Conservation (phyloP, 2,888 invertebrate species). For the Cecidostiba fungosa region DNA sequence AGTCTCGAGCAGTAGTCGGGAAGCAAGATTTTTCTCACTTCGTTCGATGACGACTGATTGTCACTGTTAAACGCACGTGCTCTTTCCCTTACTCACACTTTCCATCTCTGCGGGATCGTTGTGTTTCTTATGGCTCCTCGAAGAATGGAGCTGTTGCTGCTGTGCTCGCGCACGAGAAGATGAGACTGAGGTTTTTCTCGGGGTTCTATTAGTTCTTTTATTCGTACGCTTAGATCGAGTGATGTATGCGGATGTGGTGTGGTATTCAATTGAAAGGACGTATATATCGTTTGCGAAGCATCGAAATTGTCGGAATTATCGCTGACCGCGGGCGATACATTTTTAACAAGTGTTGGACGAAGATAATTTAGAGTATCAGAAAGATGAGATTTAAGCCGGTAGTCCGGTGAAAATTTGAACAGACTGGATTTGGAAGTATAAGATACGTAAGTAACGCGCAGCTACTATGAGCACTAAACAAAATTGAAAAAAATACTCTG, state of each 20-base stretch:
- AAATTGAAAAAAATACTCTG: not conserved
- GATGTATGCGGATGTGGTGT: not conserved
- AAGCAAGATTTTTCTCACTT: slow-evolving; percentile 40
- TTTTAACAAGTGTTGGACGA: slow-evolving; percentile 5
- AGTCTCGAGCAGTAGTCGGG: not conserved
- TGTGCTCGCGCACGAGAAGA: slow-evolving; percentile 53
- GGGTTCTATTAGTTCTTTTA: slow-evolving; percentile 28
- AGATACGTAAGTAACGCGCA: not conserved
- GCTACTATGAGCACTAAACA: not conserved
- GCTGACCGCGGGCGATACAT: not conserved
- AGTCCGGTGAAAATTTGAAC: not conserved
- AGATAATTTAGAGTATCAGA: not conserved
- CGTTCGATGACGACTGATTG: slow-evolving; percentile 39
- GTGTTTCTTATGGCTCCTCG: not conserved
- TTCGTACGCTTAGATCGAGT: slow-evolving; percentile 6
- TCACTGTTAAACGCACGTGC: not conserved
- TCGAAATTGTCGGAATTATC: slow-evolving; percentile 50
- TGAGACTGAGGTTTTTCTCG: slow-evolving; percentile 62
- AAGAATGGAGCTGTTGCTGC: slow-evolving; percentile 1
- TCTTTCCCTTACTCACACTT: not conserved
- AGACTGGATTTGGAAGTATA: not conserved
- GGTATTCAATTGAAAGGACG: not conserved
- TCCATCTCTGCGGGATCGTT: not conserved
- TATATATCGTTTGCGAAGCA: slow-evolving; percentile 22
- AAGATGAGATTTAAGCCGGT: not conserved